Evolutionary conservation across 2,888 invertebrate genomes (phyloP).

Genomic region (Crossocerus cetratus): DNA sequence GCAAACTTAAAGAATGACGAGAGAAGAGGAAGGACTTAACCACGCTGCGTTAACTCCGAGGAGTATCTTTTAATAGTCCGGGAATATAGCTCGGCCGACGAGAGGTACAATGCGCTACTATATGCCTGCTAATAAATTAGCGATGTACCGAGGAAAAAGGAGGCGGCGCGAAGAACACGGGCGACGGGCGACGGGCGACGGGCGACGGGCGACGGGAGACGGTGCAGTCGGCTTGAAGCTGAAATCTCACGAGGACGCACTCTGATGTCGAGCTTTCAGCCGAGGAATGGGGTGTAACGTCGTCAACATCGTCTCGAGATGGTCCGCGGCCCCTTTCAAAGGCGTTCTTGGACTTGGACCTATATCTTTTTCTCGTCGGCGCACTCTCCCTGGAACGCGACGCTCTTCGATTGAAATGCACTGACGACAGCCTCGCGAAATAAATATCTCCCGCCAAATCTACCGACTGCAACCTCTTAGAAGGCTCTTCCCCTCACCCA

Average conservation of each 20-base stretch:
- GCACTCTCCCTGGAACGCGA: slow-evolving; percentile 25
- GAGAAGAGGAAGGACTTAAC: no score
- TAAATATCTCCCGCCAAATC: slow-evolving; percentile 37
- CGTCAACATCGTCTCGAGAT: slow-evolving; percentile 32
- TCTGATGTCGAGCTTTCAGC: background rate
- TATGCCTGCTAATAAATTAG: no score
- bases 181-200: no score
- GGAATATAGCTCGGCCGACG: no score
- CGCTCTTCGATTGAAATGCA: slow-evolving; percentile 35
- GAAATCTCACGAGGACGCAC: background rate
- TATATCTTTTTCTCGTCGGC: slow-evolving; percentile 27
- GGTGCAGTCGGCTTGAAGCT: no score
- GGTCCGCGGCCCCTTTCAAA: slow-evolving; percentile 40
- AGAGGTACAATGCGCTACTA: no score
- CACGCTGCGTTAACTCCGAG: no score
- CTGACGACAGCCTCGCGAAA: slow-evolving; percentile 35
- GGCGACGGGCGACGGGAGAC: background rate
- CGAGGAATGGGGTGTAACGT: slow-evolving; percentile 11
- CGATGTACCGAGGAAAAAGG: no score
- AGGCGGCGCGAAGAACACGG: slow-evolving; percentile 1
- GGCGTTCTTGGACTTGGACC: slow-evolving; percentile 11
- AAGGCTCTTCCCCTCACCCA: background rate
- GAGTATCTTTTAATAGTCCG: no score
- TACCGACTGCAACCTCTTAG: background rate
- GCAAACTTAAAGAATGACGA: no score